Base-by-base conservation (phyloP, 1,140 invertebrate genomes). In the Tachypleus tridentatus region DNA sequence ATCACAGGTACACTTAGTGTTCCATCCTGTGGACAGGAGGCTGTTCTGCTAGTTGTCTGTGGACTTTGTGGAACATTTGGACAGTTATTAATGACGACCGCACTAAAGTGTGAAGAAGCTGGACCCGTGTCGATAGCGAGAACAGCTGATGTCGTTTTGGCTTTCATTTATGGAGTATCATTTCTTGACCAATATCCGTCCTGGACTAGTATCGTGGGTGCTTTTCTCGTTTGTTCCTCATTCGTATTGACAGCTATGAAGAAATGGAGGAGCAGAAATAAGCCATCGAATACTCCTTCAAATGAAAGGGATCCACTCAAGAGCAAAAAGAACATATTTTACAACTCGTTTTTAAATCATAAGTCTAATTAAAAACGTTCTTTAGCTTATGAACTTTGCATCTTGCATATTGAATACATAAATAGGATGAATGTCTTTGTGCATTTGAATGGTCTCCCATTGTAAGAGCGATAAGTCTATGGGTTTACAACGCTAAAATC, bases 81-180 rank as follows among this genome's bases (percentile, higher is more conserved):
- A 3, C 91, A 93, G 77, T 91, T 93, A 61, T 78, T 92, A 49
- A 74, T 93, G 6, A 92, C 90, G 4, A 80, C 91, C 70, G 88
- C 91, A 5, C 77, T 93, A 60, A 88, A 93, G 77, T 80, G 91
- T 72, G 91, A 94, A 76, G 87, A 92, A 75, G 90, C 90, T 4
- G 89, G 89, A 8, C 89, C 89, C 29, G 88, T 93, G 2, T 87
- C 91, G 0, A 90, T 94, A 64, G 89, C 89, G 10, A 81, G 91
- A 29, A 89, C 89, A 53, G 86, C 87, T 50, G 91, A 93, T 75
- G 93, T 94, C 67, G 87, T 93, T 0, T 91, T 93, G 77, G 90
- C 91, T 8, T 93, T 94, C 74, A 81, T 91, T 63, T 93, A 90
- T 89, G 89, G 93, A 76, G 70, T 72, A 1, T 64, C 69, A 58